Conservation (phyloP, 2,888 invertebrate species). For the Allygus modestus region DNA sequence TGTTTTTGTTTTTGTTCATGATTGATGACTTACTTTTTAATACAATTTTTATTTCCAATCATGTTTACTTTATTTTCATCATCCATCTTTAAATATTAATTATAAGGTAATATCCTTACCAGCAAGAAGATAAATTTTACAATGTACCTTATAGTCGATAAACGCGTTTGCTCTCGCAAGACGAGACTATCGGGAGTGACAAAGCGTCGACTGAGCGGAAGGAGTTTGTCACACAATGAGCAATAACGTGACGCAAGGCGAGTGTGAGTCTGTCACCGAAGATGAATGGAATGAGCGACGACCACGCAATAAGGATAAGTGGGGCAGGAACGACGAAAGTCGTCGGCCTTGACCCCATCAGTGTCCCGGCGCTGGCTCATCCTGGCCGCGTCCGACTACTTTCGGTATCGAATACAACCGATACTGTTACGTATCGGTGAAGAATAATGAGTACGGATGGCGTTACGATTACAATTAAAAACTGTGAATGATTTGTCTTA, state of each 20-base stretch:
- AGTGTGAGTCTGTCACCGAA: not conserved
- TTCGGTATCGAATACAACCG: too few species aligned
- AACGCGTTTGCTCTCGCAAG: not conserved
- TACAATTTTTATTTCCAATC: too few species aligned
- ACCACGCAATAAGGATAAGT: not conserved
- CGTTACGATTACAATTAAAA: too few species aligned
- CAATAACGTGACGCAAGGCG: not conserved
- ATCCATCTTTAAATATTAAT: too few species aligned
- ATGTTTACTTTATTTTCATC: too few species aligned
- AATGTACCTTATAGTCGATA: not conserved
- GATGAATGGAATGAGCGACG: constrained; percentile 17
- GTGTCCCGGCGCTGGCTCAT: not conserved
- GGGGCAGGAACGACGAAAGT: not conserved
- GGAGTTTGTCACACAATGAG: constrained; percentile 15
- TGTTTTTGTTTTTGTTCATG: too few species aligned
- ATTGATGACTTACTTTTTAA: too few species aligned
- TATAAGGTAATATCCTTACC: too few species aligned
- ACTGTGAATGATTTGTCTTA: too few species aligned
- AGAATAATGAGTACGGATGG: too few species aligned
- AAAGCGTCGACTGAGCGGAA: not conserved
- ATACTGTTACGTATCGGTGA: too few species aligned
- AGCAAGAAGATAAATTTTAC: too few species aligned
- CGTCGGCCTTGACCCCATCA: not conserved
- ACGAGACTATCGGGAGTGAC: not conserved
- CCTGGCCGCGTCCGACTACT: not conserved